Evolutionary conservation across 92 coral and sea anemone genomes (phyloP).

Genomic region (Desmophyllum pertusum): DNA sequence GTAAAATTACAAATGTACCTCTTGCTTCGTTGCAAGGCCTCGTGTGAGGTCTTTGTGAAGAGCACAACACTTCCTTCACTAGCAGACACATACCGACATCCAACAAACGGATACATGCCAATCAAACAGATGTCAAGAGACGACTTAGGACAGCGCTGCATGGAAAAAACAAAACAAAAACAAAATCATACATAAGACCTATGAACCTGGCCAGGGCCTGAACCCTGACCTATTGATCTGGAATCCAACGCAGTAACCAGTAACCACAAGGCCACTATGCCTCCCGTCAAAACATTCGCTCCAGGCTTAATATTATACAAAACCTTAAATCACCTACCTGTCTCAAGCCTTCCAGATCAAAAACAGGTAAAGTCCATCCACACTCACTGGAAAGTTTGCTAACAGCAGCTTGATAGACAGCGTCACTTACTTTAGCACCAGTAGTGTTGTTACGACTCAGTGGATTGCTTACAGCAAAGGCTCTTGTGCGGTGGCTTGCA

Average conservation of each 20-base stretch:
- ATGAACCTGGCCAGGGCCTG: too few relatives aligned
- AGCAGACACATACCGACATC: constrained; percentile 69
- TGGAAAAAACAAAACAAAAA: constrained; percentile 9
- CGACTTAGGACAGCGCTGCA: constrained; percentile 85
- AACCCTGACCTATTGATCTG: too few relatives aligned
- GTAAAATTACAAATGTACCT: constrained; percentile 14
- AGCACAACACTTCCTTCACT: constrained; percentile 84
- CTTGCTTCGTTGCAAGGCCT: constrained; percentile 35
- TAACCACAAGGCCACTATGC: too few relatives aligned
- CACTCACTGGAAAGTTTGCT: constrained; percentile 30
- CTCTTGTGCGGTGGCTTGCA: constrained; percentile 7
- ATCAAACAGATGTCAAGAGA: constrained; percentile 87
- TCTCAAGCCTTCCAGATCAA: constrained; percentile 66
- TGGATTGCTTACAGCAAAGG: constrained; percentile 14
- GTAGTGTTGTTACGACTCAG: constrained; percentile 1
- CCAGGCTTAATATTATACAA: too few relatives aligned
- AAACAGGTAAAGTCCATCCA: constrained; percentile 64
- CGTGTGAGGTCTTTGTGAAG: constrained; percentile 68
- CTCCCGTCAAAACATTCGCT: too few relatives aligned
- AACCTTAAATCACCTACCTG: too few relatives aligned
- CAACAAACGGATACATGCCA: constrained; percentile 91
- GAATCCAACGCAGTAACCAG: too few relatives aligned
- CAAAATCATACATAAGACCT: too few relatives aligned
- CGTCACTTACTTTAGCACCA: constrained; percentile 28
- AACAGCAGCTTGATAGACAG: constrained; percentile 17